Evolutionary conservation across 2,797 vertebrate species (phyloP).

Genomic region (Sebastes dallii): DNA sequence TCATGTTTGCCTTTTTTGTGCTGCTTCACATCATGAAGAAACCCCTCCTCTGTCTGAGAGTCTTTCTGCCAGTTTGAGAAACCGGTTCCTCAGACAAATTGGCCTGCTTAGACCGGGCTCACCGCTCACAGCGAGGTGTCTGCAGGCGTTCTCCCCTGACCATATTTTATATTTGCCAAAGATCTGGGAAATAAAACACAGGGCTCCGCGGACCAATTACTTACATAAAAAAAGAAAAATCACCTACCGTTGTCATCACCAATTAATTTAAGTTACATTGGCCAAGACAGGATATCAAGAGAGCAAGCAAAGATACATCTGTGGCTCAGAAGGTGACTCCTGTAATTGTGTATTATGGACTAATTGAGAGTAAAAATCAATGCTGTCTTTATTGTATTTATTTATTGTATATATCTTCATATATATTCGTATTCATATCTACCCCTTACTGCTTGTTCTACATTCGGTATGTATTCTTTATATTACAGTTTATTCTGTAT

Average conservation of each 20-base stretch:
- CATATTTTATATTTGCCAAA: slow-evolving; percentile 12
- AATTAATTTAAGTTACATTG: neutral
- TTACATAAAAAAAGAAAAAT: neutral
- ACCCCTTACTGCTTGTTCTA: too few relatives aligned
- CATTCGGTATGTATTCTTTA: neutral
- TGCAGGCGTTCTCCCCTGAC: neutral
- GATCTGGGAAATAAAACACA: slow-evolving; percentile 26
- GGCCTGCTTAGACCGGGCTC: slow-evolving; percentile 4
- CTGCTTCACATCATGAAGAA: slow-evolving; percentile 18
- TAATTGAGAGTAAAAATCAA: neutral
- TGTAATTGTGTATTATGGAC: neutral
- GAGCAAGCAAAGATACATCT: neutral
- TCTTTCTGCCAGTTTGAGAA: slow-evolving; percentile 27
- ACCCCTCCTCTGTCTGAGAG: slow-evolving; percentile 7
- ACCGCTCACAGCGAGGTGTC: slow-evolving; percentile 1
- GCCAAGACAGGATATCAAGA: neutral
- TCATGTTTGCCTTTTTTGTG: slow-evolving; percentile 2
- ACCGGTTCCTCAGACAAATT: slow-evolving; percentile 43
- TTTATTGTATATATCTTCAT: too few relatives aligned
- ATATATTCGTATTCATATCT: too few relatives aligned
- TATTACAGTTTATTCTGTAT: neutral
- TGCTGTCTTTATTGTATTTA: too few relatives aligned
- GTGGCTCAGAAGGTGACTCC: neutral
- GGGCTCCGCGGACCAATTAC: slow-evolving; percentile 4
- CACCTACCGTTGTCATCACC: neutral